Base-by-base conservation (phyloP, 2,797 vertebrate species). In the Peromyscus melanophrys region DNA sequence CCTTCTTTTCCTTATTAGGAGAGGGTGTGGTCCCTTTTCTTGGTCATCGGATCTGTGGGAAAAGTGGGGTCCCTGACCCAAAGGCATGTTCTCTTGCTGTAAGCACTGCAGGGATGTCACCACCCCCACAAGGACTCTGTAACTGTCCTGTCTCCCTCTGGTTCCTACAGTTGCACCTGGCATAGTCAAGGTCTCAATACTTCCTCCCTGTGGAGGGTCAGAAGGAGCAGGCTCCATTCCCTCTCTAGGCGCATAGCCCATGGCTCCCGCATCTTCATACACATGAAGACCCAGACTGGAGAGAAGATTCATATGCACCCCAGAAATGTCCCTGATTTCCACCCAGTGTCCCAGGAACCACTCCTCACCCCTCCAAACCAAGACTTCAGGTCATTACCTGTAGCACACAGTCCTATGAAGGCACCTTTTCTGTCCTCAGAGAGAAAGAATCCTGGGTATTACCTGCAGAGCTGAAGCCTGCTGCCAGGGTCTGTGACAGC, bases 351-450 rank as follows among this genome's bases (percentile, higher is more conserved):
- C 43, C 29, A 46, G 19, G 1, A 25, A 46, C 40, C n/a, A 43
- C 19, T 31, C 6, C 19, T 43, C 6, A 21, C 16, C 16, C 29
- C 25, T 43, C 25, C 52, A 40, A 23, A n/a, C 5, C 2, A 55
- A 27, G 6, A 4, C 21, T 14, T 0, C 0, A 14, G 37, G 19
- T 57, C 19, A 61, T 23, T 25, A 40, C 4, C 81, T 65, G 2
- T 46, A 11, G 0, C 9, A 27, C 17, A 1, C 16, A 11, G 27
- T 21, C 37, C 31, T 77, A 8, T 7, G 12, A 59, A 12, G 4
- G 10, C 37, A 5, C 1, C 16, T 37, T 7, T 31, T 17, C 1
- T 0, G 23, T 4, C 21, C 40, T 40, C 14, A 61, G 40, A 63
- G 8, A 2, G 7, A 2, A 49, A 19, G 8, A 43, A 63, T 19